Conservation (phyloP, 1,140 invertebrate genomes). For the Brachystomella parvula region DNA sequence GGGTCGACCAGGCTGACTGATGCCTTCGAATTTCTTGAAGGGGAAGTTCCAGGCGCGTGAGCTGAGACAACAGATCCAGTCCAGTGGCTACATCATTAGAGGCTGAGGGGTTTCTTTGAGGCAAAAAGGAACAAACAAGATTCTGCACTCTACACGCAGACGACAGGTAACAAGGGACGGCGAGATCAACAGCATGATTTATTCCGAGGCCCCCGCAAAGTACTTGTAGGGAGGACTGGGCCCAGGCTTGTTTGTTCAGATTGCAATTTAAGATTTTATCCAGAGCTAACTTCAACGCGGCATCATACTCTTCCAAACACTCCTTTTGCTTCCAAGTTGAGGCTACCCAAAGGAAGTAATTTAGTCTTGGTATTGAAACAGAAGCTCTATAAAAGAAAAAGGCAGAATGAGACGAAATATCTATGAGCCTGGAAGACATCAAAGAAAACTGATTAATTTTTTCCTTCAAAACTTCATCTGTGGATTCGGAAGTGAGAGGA, state of each 20-base stretch:
- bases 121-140: neutral
- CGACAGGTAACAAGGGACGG: neutral
- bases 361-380: neutral
- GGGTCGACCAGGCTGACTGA: neutral
- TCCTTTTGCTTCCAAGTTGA: neutral
- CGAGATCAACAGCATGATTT: too few species aligned
- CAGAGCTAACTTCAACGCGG: neutral
- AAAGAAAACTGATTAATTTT: too few species aligned
- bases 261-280: neutral
- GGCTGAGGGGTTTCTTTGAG: neutral
- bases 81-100: neutral
- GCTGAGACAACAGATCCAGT: neutral
- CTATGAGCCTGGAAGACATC: too few species aligned
- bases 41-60: neutral
- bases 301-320: neutral
- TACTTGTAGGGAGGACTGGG: too few species aligned
- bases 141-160: neutral
- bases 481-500: too few species aligned
- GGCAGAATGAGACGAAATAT: too few species aligned
- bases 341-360: slow-evolving; percentile 1
- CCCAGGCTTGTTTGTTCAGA: neutral
- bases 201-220: too few species aligned
- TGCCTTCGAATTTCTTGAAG: neutral
- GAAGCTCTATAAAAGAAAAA: slow-evolving; percentile 3
- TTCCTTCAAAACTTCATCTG: too few species aligned